Conservation (phyloP, 2,113 vertebrate species). For the Vanacampus margaritifer region DNA sequence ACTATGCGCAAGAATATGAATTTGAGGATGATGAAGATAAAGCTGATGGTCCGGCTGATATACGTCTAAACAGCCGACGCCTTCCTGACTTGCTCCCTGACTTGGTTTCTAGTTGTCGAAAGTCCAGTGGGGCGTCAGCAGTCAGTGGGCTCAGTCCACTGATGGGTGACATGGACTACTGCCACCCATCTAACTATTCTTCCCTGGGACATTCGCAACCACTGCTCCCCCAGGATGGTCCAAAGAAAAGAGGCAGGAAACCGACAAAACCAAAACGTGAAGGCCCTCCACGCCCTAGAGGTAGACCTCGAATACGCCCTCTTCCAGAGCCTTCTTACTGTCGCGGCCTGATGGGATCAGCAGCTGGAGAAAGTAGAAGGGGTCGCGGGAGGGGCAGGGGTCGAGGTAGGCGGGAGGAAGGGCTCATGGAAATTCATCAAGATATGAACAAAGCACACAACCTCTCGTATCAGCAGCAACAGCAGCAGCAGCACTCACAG, state of each 20-base stretch:
- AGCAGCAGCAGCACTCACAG: constrained; percentile 47
- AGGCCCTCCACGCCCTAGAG: constrained; percentile 82
- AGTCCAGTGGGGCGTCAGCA: constrained; percentile 51
- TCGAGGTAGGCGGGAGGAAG: constrained; percentile 65
- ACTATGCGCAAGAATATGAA: constrained; percentile 88
- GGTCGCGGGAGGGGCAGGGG: constrained; percentile 69
- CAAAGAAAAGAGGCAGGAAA: constrained; percentile 84
- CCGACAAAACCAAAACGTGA: constrained; percentile 88
- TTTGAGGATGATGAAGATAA: constrained; percentile 89
- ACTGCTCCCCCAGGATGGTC: constrained; percentile 62
- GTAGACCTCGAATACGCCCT: constrained; percentile 83
- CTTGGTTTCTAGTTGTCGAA: constrained; percentile 86
- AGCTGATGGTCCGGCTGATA: constrained; percentile 84
- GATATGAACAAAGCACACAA: constrained; percentile 65
- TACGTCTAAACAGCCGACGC: constrained; percentile 84
- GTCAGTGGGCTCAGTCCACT: constrained; percentile 75
- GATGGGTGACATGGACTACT: constrained; percentile 85
- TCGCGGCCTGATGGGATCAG: constrained; percentile 66
- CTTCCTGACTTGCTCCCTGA: constrained; percentile 82
- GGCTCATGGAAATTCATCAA: constrained; percentile 58
- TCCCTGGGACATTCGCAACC: constrained; percentile 66
- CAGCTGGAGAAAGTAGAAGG: constrained; percentile 56
- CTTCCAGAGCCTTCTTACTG: constrained; percentile 76
- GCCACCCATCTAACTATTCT: constrained; percentile 71
- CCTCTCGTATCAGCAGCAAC: constrained; percentile 54